A percentile compares a stretch with the other conserved stretches of the same genome.
Evolutionary conservation across 2,797 vertebrate species (phyloP).

Genomic region (Xerus rutilus): DNA sequence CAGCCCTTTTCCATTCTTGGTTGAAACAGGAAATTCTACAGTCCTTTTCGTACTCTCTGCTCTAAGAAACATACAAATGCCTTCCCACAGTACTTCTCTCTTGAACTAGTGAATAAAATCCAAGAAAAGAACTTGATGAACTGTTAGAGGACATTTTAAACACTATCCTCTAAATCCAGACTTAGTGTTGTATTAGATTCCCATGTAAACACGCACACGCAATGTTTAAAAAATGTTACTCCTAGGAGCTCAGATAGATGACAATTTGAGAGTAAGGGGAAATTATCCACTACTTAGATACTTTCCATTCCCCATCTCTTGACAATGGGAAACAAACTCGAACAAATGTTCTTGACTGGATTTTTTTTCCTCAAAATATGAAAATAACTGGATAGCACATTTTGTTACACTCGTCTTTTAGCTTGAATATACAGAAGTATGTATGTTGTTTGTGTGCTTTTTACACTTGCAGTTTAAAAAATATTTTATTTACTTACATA

Average conservation of each 20-base stretch:
- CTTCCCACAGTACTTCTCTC: neutral
- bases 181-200: neutral
- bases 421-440: neutral
- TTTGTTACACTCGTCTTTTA: conserved; percentile 14
- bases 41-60: conserved; percentile 52
- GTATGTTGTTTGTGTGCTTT: neutral
- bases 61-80: conserved; percentile 52
- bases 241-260: neutral
- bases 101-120: conserved; percentile 14
- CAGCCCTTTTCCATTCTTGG: conserved; percentile 67
- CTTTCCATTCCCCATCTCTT: neutral
- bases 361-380: conserved; percentile 6
- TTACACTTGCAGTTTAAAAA: neutral
- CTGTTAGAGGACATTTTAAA: conserved; percentile 21
- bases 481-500: neutral
- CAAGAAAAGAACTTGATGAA: conserved; percentile 51
- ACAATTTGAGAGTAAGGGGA: conserved; percentile 7
- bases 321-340: conserved; percentile 62
- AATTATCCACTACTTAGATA: conserved; percentile 24
- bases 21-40: conserved; percentile 76
- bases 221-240: neutral
- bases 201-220: neutral
- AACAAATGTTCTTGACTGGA: conserved; percentile 40
- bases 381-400: conserved; percentile 19
- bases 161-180: neutral